A percentile compares a stretch with the other conserved stretches of the same genome.
Conservation (phyloP, 2,113 vertebrate species). For the Ranitomeya imitator region DNA sequence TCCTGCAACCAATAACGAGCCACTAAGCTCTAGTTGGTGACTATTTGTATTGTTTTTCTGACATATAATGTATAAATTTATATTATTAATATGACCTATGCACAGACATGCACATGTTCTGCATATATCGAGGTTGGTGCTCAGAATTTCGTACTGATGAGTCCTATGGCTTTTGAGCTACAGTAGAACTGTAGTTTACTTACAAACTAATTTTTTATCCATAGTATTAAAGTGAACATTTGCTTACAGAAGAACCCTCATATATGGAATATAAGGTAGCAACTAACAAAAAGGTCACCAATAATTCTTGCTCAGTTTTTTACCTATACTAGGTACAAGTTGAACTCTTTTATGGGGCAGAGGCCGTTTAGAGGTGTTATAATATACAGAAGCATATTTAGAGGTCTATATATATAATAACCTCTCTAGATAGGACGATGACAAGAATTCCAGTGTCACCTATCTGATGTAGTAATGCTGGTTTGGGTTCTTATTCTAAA, state of each 20-base stretch:
- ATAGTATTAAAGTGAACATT: neutral
- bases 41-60: neutral
- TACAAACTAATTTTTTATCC: neutral
- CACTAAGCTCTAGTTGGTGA: neutral
- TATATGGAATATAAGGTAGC: neutral
- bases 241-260: neutral
- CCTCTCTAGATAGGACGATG: no score
- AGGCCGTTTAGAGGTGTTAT: neutral
- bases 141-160: neutral
- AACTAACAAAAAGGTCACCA: neutral
- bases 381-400: neutral
- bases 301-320: neutral
- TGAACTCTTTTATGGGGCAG: neutral
- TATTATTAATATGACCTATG: neutral
- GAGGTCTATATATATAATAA: neutral
- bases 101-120: neutral
- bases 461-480: no score
- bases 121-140: neutral
- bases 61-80: neutral
- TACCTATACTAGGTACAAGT: neutral
- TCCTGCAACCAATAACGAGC: neutral
- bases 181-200: neutral
- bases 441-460: no score
- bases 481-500: no score
- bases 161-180: neutral